Evolutionary conservation across 2,797 vertebrate species (phyloP).

Genomic region (Silurus lanzhouensis): DNA sequence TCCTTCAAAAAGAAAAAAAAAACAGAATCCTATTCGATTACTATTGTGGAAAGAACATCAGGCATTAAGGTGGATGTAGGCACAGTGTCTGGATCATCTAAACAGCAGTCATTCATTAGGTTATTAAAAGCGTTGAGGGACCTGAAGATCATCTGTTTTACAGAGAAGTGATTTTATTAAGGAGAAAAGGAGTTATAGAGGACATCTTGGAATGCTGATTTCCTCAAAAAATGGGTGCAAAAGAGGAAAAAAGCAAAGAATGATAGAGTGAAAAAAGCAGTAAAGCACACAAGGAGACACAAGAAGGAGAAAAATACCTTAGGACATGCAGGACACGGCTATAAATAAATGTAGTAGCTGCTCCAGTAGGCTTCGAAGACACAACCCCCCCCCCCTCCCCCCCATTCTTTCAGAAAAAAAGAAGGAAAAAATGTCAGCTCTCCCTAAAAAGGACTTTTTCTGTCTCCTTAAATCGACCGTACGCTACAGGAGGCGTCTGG

Average conservation of each 20-base stretch:
- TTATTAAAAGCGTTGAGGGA: not conserved
- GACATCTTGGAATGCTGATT: not conserved
- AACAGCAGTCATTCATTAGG: not conserved
- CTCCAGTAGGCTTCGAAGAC: slow-evolving; percentile 25
- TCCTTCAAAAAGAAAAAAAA: slow-evolving; percentile 28
- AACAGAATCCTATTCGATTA: slow-evolving; percentile 7
- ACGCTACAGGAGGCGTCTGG: slow-evolving; percentile 5
- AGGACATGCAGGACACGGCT: slow-evolving; percentile 53
- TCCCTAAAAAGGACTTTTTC: slow-evolving; percentile 20
- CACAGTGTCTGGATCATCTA: not conserved
- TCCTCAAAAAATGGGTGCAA: not conserved
- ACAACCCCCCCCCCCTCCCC: not conserved
- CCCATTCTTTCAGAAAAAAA: slow-evolving; percentile 21
- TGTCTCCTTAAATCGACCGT: slow-evolving; percentile 24
- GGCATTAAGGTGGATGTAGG: not conserved
- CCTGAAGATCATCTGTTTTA: not conserved
- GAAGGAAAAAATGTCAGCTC: not conserved
- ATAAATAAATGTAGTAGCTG: slow-evolving; percentile 47
- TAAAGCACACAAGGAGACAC: not conserved
- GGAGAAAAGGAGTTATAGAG: not conserved
- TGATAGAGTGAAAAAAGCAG: slow-evolving; percentile 19
- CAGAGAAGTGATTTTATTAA: not conserved
- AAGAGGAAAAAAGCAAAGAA: slow-evolving; percentile 13
- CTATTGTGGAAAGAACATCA: not conserved
- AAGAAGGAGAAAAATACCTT: slow-evolving; percentile 53